phyloP scores from a whole-genome alignment of 1,140 invertebrate genomes.

The Drosophila melanica region DNA sequence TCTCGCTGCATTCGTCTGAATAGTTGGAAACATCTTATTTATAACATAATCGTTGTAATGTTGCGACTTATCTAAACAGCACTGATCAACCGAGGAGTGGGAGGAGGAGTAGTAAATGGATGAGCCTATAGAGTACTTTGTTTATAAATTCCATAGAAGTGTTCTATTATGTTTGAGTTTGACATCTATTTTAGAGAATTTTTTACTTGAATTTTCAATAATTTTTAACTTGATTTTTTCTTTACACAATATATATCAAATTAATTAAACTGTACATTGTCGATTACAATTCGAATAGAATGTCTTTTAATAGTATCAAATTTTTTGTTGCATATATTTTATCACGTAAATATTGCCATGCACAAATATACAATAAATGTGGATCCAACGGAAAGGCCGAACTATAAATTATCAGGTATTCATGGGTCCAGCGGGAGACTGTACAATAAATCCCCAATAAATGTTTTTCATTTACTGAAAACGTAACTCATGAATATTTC shows the following conservation, averaged over 20 bases:
- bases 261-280: too few species aligned
- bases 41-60: conserved; percentile 71
- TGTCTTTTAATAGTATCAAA: neutral
- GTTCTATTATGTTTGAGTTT: conserved; percentile 10
- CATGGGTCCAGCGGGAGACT: conserved; percentile 54
- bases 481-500: conserved; percentile 80
- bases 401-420: conserved; percentile 76
- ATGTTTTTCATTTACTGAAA: conserved; percentile 76
- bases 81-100: conserved; percentile 6
- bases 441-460: conserved; percentile 69
- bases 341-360: conserved; percentile 48
- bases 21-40: conserved; percentile 32
- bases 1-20: conserved; percentile 36
- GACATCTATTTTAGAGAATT: conserved; percentile 1
- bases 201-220: too few species aligned
- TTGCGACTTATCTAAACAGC: conserved; percentile 57
- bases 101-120: conserved; percentile 13
- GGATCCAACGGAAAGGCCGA: conserved; percentile 33
- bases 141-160: conserved; percentile 6
- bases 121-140: conserved; percentile 5
- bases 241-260: neutral
- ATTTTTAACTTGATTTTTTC: neutral
- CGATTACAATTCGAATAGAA: neutral
- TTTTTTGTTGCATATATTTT: conserved; percentile 28
- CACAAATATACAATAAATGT: conserved; percentile 32